Conservation (phyloP, 2,113 vertebrate genomes). For the Spilogale gracilis region DNA sequence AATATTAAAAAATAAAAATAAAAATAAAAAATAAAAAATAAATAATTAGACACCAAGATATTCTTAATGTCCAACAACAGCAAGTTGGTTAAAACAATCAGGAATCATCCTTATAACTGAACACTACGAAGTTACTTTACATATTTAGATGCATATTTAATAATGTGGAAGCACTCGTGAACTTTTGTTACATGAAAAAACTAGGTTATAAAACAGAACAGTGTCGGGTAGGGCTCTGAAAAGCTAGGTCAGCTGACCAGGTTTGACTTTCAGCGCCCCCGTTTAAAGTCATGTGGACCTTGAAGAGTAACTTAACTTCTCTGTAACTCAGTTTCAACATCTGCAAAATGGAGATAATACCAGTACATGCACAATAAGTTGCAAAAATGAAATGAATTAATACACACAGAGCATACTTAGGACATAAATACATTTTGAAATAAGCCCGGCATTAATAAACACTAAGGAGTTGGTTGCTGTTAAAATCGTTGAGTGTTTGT, state of each 20-base stretch:
- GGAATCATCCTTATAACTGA: slow-evolving; percentile 32
- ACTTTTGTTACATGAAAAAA: slow-evolving; percentile 41
- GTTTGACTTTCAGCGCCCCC: slow-evolving; percentile 34
- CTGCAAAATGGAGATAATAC: slow-evolving; percentile 18
- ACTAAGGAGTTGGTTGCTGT: slow-evolving; percentile 8
- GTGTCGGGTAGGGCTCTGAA: neutral
- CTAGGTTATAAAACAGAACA: neutral
- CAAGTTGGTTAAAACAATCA: slow-evolving; percentile 17
- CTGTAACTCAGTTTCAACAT: slow-evolving; percentile 10
- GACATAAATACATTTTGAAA: neutral
- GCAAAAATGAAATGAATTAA: slow-evolving; percentile 12
- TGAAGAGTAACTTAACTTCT: neutral
- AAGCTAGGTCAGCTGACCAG: neutral
- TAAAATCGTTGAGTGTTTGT: slow-evolving; percentile 2
- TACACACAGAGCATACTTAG: neutral
- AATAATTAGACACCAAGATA: neutral
- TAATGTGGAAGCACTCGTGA: neutral
- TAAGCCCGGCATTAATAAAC: neutral
- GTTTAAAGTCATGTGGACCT: neutral
- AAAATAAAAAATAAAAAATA: too few relatives aligned
- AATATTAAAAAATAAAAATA: too few relatives aligned
- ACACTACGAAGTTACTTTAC: slow-evolving; percentile 32
- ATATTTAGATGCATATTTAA: slow-evolving; percentile 46
- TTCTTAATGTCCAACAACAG: slow-evolving; percentile 32
- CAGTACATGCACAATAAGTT: neutral